These are phyloP conservation scores for Rhabdophis nuchalis DNA, from an alignment of 2,797 vertebrate genomes.

Conservation along the genomic window DNA sequence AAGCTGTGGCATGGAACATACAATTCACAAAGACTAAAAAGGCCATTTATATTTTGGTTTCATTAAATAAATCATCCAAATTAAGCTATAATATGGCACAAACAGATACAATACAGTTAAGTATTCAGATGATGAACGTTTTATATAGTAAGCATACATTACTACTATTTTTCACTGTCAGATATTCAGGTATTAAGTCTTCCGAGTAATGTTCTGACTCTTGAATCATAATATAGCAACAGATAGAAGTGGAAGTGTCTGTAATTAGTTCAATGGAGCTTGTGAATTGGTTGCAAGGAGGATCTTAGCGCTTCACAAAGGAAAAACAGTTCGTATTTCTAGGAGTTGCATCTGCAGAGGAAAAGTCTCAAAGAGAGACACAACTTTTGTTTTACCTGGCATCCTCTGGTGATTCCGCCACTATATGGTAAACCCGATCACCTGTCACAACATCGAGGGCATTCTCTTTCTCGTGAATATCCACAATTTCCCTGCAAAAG, in stretches of 20 bases:
- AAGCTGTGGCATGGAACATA: not conserved
- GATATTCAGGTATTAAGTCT: not conserved
- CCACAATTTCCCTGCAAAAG: conserved; percentile 83
- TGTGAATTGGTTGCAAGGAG: not conserved
- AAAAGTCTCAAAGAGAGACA: not conserved
- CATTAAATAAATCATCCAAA: not conserved
- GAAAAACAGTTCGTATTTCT: not conserved
- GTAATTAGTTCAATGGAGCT: not conserved
- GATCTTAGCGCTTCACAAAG: not conserved
- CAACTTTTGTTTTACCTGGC: conserved; percentile 71
- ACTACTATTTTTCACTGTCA: not conserved
- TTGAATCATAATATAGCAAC: not conserved
- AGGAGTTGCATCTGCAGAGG: not conserved
- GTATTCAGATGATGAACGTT: not conserved
- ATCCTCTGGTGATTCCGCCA: conserved; percentile 90
- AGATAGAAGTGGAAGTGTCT: not conserved
- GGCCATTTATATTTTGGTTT: not conserved
- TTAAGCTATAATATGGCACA: not conserved
- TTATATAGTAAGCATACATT: not conserved
- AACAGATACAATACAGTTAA: not conserved
- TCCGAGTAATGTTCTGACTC: not conserved
- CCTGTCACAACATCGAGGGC: conserved; percentile 88
- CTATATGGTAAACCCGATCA: conserved; percentile 88
- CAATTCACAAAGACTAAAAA: not conserved
- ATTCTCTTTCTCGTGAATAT: conserved; percentile 93